Evolutionary conservation across 2,797 vertebrate species (phyloP), one percentile per base, ranked within the genome.

Genomic region (Poecilia velifera): DNA sequence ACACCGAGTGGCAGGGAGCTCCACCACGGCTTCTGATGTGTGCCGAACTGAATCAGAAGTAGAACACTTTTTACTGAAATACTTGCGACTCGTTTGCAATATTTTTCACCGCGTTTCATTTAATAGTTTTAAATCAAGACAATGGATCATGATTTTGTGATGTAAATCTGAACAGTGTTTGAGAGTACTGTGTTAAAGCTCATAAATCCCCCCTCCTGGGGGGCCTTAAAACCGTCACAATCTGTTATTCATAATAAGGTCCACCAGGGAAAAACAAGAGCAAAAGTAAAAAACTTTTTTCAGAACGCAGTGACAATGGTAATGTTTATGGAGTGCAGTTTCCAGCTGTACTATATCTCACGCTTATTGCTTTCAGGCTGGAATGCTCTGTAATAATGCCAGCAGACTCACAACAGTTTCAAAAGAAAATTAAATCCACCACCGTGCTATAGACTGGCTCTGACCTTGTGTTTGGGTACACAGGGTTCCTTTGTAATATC

Each of bases 311-410:
- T 78, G 46, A 76, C 74, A 76, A 64, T 62, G 55, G 87, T 90
- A 76, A 88, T 92, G 82, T 91, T 92, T 91, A 85, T 84, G 76
- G 85, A 88, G 82, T 78, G 79, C 77, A 80, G 71, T 76, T 89
- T 89, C 86, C 79, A 84, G 76, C 78, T 80, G 82, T 80, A 79
- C 84, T 82, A 76, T 75, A 84, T 90, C 86, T 93, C 83, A 78
- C 68, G 82, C 62, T 73, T 93, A 92, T 92, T 93, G 91, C 87
- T 91, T 90, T 81, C 81, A 74, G 81, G 57, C 76, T 74, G 70
- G 77, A 45, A 55, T 86, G 79, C 76, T 79, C 45, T 76, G 81
- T 85, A 87, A 90, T 85, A 89, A 89, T 78, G 85, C 88, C 84
- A 82, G 84, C 57, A 82, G 84, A 81, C 83, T 87, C 81, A 68